phyloP scores from a whole-genome alignment of 2,113 vertebrate genomes.

The Sigmodon hispidus region DNA sequence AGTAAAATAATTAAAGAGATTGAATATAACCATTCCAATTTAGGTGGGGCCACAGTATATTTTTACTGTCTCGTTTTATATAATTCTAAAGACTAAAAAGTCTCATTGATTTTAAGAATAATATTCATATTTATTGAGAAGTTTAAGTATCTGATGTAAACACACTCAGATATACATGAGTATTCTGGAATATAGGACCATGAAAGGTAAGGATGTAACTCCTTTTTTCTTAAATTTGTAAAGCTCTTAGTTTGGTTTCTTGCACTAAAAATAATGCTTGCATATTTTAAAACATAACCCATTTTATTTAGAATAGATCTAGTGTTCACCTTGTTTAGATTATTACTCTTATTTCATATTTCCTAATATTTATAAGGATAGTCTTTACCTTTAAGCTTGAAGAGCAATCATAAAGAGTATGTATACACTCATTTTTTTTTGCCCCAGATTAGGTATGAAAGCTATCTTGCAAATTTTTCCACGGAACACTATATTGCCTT shows the following conservation, averaged over 20 bases:
- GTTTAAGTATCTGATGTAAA: constrained; percentile 4
- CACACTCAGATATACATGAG: not conserved
- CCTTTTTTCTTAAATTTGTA: not conserved
- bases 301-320: not conserved
- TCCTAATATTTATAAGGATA: not conserved
- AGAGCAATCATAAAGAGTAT: not conserved
- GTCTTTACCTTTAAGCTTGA: not conserved
- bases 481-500: not conserved
- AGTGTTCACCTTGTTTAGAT: not conserved
- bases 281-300: not conserved
- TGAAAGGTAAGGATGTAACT: not conserved
- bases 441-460: not conserved
- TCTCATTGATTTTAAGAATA: not conserved
- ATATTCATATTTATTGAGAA: not conserved
- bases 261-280: not conserved
- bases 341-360: not conserved
- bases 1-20: constrained; percentile 11
- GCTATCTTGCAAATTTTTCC: too few species aligned
- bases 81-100: not conserved
- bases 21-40: not conserved
- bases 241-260: not conserved
- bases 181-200: not conserved
- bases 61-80: not conserved
- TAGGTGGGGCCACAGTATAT: not conserved
- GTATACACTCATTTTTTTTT: not conserved